Conservation (phyloP, 2,113 vertebrate species). For the Leiothrix lutea region DNA sequence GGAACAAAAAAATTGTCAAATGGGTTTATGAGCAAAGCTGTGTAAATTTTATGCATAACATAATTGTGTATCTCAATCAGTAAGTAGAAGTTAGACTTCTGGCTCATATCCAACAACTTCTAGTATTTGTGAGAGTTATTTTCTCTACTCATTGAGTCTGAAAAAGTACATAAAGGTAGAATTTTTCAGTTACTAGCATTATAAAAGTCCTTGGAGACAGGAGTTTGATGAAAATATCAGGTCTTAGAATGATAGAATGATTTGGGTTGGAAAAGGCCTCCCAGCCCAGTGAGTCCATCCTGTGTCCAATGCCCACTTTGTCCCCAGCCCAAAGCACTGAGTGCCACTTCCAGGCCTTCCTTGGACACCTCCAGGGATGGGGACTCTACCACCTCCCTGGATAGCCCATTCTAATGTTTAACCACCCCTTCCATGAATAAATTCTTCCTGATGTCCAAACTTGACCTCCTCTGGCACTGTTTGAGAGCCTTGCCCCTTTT, state of each 20-base stretch:
- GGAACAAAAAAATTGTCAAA: background rate
- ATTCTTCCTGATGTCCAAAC: background rate
- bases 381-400: background rate
- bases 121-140: background rate
- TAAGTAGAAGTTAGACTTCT: background rate
- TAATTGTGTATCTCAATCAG: background rate
- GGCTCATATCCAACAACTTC: background rate
- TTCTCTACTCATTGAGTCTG: background rate
- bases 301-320: fast-evolving
- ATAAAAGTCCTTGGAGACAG: background rate
- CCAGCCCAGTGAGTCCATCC: fast-evolving
- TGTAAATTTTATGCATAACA: background rate
- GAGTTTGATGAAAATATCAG: background rate
- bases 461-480: background rate
- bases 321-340: background rate
- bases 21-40: background rate
- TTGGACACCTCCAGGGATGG: no score
- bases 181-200: background rate
- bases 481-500: background rate
- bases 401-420: background rate
- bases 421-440: background rate
- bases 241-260: background rate
- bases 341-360: background rate
- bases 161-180: background rate
- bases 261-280: background rate